Evolutionary conservation across 2,797 vertebrate species (phyloP), one percentile per base, ranked within the genome.

Genomic region (Megalops cyprinoides): DNA sequence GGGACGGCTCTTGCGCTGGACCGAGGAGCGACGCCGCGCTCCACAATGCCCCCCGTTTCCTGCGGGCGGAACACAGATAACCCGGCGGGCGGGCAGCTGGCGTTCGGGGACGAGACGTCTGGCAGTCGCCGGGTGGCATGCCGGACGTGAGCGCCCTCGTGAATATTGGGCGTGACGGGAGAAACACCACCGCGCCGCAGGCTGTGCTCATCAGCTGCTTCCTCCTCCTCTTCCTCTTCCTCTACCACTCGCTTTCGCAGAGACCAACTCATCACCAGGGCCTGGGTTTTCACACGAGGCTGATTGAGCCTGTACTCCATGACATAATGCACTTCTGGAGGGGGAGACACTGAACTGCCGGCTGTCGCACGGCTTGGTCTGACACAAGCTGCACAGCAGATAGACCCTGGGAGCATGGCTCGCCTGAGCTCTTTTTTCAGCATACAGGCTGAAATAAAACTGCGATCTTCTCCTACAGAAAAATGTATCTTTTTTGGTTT

Each of bases 211-310:
- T 92, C 90, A 86, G 92, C 87, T n/a, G n/a, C n/a, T n/a, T n/a
- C n/a, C n/a, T n/a, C n/a, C n/a, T n/a, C 91, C 91, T 42, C 91
- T 90, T 90, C 91, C 91, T 91, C 60, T 62, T 89, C 90, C 71
- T 87, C 91, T 85, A 91, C 92, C 91, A 92, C 93, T 94, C 90
- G 90, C 89, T 93, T 90, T 93, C 93, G 94, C 92, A 93, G 91
- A 91, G 91, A 90, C 90, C 92, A 91, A 91, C 88, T 87, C 85
- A 55, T 87, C 88, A 88, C 31, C 86, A 25, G 82, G 79, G 84
- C 85, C 90, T 81, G 84, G 86, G 80, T 85, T 73, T 15, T 73
- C 48, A 84, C n/a, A n/a, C n/a, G 82, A 87, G 88, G 88, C 87
- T 58, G 82, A 85, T 87, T 71, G 69, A 49, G 12, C 65, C 28